Percentiles rank a stretch among this genome's conserved stretches.
Evolutionary conservation across 2,797 vertebrate species (phyloP).

Genomic region (Columba guinea): DNA sequence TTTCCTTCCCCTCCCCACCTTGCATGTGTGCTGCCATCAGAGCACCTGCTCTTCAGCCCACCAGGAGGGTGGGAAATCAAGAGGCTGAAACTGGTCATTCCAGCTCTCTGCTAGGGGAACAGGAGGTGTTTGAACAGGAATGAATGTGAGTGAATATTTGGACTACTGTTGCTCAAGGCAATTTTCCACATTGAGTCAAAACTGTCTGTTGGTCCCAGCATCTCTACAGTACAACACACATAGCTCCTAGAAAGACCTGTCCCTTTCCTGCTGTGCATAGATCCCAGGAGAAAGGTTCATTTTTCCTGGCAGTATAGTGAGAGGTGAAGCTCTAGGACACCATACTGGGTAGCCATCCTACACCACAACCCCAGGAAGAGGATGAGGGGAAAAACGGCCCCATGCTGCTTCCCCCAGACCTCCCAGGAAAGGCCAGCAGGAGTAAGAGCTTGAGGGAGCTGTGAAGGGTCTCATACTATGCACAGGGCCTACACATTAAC

Average conservation of each 20-base stretch:
- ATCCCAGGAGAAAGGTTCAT: not conserved
- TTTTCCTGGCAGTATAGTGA: not conserved
- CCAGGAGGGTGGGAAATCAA: accelerated
- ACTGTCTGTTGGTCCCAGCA: not conserved
- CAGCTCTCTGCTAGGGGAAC: not conserved
- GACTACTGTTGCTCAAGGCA: not conserved
- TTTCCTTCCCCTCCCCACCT: not conserved
- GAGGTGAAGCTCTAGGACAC: not conserved
- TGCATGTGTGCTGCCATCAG: not conserved
- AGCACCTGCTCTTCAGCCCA: not conserved
- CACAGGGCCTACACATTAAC: not conserved
- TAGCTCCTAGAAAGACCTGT: not conserved
- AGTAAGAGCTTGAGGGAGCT: not conserved
- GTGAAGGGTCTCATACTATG: not conserved
- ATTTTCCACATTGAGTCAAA: not conserved
- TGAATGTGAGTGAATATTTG: accelerated
- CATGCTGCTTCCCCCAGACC: accelerated
- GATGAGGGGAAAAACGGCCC: not conserved
- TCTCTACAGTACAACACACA: not conserved
- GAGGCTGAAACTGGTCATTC: not conserved
- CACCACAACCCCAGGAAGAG: not conserved
- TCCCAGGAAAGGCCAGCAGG: not conserved
- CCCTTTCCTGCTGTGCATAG: not conserved
- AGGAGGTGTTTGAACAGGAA: too few species aligned
- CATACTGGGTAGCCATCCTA: not conserved